Conservation (phyloP, 64 coral and sea anemone genomes). For the Montipora efflorescens region DNA sequence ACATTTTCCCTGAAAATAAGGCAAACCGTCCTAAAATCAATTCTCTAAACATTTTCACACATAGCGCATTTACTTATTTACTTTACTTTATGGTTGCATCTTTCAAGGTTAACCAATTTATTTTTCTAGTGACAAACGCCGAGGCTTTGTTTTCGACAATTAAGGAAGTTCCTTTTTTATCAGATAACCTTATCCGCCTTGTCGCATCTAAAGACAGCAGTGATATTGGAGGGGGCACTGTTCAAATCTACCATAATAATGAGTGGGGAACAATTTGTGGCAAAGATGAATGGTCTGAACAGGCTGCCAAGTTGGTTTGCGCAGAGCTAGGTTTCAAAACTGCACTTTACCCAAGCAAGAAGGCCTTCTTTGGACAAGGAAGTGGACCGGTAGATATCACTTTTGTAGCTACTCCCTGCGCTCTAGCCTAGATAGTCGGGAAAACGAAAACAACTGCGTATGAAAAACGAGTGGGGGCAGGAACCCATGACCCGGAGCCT, state of each 20-base stretch:
- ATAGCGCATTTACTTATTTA: too few species aligned
- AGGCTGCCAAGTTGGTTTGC: constrained; percentile 8
- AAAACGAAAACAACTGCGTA: too few species aligned
- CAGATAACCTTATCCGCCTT: constrained; percentile 8
- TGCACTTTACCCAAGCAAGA: not conserved
- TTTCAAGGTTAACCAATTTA: too few species aligned
- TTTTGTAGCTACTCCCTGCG: not conserved
- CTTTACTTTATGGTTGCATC: too few species aligned
- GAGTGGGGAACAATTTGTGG: constrained; percentile 47
- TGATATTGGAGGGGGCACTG: constrained; percentile 14
- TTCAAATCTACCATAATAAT: constrained; percentile 20
- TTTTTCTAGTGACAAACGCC: too few species aligned
- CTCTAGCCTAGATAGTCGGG: too few species aligned
- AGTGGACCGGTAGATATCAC: not conserved
- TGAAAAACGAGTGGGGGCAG: too few species aligned
- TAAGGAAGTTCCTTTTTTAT: not conserved
- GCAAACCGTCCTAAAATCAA: too few species aligned
- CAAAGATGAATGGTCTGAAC: not conserved
- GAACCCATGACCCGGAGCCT: too few species aligned
- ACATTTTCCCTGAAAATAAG: too few species aligned
- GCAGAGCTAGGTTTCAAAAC: constrained; percentile 23
- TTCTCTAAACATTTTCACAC: too few species aligned
- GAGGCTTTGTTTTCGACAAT: too few species aligned
- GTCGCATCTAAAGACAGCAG: not conserved
- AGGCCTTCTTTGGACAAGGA: not conserved